Percentiles rank a stretch among this genome's conserved stretches.
These are phyloP conservation scores for Hypothenemus hampei DNA, from an alignment of 1,140 invertebrate species.

Conservation along the genomic window DNA sequence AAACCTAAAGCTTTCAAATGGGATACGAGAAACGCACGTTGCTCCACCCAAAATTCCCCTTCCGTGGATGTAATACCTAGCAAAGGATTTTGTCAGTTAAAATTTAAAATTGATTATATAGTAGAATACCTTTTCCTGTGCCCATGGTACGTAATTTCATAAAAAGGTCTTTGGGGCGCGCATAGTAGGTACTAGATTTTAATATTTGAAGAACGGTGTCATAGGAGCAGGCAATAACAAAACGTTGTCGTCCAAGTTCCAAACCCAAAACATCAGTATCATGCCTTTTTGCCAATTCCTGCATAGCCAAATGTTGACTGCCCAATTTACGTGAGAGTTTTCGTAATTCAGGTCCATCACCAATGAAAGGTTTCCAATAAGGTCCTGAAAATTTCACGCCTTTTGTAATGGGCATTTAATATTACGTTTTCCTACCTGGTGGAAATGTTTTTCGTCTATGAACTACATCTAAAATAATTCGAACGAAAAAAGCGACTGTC, in stretches of 20 bases:
- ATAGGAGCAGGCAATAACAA: constrained; percentile 59
- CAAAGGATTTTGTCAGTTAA: no score
- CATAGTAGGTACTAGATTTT: constrained; percentile 59
- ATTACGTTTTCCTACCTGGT: no score
- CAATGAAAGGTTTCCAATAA: constrained; percentile 38
- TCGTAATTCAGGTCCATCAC: constrained; percentile 30
- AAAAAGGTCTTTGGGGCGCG: constrained; percentile 65
- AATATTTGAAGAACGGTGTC: constrained; percentile 57
- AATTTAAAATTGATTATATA: not conserved
- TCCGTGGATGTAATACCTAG: constrained; percentile 63
- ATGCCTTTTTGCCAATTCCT: constrained; percentile 35
- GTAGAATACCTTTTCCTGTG: constrained; percentile 54
- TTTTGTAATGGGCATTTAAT: no score
- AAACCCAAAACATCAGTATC: constrained; percentile 37
- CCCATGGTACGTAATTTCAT: constrained; percentile 59
- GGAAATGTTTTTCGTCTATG: no score
- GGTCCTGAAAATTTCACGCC: constrained; percentile 41
- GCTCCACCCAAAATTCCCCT: constrained; percentile 55
- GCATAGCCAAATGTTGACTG: constrained; percentile 38
- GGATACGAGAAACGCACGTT: constrained; percentile 55
- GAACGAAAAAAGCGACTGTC: no score
- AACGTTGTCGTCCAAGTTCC: constrained; percentile 52
- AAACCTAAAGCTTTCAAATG: constrained; percentile 59
- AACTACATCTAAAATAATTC: no score
- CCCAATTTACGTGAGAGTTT: constrained; percentile 25